Evolutionary conservation across 23 tunicate genomes (phyloP).

Genomic region (Halocynthia roretzi): DNA sequence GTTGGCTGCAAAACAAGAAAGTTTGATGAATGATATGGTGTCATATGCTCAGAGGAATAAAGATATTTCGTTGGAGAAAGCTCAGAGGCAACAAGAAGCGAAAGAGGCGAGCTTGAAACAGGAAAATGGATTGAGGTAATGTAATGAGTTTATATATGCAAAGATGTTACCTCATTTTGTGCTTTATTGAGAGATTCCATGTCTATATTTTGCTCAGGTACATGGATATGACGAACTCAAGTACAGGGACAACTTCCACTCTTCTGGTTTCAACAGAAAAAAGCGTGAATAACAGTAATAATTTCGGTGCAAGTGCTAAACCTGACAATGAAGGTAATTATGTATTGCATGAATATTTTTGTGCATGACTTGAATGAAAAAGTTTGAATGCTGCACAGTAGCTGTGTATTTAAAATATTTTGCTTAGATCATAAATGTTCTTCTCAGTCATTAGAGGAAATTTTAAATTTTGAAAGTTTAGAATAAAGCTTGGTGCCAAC

Average conservation of each 20-base stretch:
- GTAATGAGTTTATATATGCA: neutral
- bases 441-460: too few species aligned
- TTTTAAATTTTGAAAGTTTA: too few species aligned
- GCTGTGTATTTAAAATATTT: too few species aligned
- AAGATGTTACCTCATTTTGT: neutral
- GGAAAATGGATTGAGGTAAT: constrained; percentile 1
- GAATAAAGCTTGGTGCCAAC: too few species aligned
- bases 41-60: constrained; percentile 73
- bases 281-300: constrained; percentile 66
- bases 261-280: neutral
- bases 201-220: constrained; percentile 24
- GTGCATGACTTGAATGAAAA: too few species aligned
- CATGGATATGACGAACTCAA: constrained; percentile 87
- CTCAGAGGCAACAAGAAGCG: constrained; percentile 28
- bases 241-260: constrained; percentile 25
- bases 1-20: constrained; percentile 77
- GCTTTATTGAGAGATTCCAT: neutral
- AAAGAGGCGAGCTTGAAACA: constrained; percentile 33
- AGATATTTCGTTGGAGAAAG: constrained; percentile 37
- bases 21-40: constrained; percentile 42
- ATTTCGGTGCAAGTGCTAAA: neutral
- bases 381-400: too few species aligned
- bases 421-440: too few species aligned
- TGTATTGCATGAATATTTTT: too few species aligned
- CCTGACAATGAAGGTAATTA: too few species aligned